phyloP scores from a whole-genome alignment of 1,140 invertebrate genomes.

The Diorhabda carinulata region DNA sequence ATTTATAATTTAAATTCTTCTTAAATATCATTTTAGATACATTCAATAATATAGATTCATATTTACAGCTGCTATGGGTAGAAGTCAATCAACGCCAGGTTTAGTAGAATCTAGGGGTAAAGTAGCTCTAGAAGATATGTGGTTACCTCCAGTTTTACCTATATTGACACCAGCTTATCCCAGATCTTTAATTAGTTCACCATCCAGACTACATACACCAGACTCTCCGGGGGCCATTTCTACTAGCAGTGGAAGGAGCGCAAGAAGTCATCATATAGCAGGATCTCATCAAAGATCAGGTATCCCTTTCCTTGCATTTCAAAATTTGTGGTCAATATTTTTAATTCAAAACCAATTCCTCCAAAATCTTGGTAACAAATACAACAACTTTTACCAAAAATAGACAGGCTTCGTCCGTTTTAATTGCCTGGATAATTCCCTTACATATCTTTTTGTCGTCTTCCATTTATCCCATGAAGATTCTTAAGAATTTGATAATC shows the following conservation, averaged over 20 bases:
- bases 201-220: conserved; percentile 35
- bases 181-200: conserved; percentile 50
- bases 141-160: conserved; percentile 59
- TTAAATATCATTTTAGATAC: too few species aligned
- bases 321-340: too few species aligned
- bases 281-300: conserved; percentile 26
- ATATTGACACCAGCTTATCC: conserved; percentile 50
- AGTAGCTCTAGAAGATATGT: conserved; percentile 86
- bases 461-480: too few species aligned
- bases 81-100: conserved; percentile 92
- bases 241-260: conserved; percentile 45
- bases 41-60: neutral
- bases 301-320: neutral
- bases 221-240: conserved; percentile 41
- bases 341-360: too few species aligned
- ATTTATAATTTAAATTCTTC: too few species aligned
- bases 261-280: conserved; percentile 27
- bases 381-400: too few species aligned
- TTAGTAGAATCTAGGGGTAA: conserved; percentile 87
- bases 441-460: too few species aligned
- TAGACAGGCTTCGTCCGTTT: too few species aligned
- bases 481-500: too few species aligned
- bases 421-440: too few species aligned
- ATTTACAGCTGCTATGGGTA: conserved; percentile 81
- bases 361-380: too few species aligned